phyloP scores from a whole-genome alignment of 2,797 vertebrate genomes.

The Leuciscus waleckii region DNA sequence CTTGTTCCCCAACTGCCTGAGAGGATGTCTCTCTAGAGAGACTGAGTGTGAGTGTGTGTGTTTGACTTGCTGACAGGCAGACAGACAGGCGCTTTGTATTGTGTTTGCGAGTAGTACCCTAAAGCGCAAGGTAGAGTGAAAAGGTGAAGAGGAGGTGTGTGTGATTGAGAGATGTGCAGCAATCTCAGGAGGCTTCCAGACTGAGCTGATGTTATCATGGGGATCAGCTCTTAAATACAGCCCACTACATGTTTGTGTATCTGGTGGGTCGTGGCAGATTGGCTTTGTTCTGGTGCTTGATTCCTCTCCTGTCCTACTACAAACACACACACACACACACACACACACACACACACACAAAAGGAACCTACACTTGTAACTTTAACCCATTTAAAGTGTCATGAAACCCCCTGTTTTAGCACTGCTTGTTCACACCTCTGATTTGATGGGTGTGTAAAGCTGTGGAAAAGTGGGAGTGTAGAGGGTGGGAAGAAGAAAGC shows the following conservation, averaged over 20 bases:
- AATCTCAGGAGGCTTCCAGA: constrained; percentile 51
- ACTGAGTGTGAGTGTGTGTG: constrained; percentile 7
- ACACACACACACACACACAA: not conserved
- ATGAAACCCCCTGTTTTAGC: not conserved
- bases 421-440: not conserved
- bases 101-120: constrained; percentile 14
- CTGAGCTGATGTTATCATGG: constrained; percentile 49
- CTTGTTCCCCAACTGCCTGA: constrained; percentile 41
- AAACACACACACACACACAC: constrained; percentile 28
- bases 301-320: constrained; percentile 12
- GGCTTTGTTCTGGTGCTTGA: constrained; percentile 43
- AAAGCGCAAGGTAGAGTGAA: constrained; percentile 10
- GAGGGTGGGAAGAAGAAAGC: not conserved
- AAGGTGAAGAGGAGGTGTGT: constrained; percentile 41
- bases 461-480: not conserved
- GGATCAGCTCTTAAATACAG: constrained; percentile 55
- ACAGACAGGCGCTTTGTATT: constrained; percentile 43
- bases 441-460: not conserved
- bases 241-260: constrained; percentile 58
- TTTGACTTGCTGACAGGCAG: constrained; percentile 26
- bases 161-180: constrained; percentile 15
- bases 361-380: too few relatives aligned
- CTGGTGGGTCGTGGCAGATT: constrained; percentile 38
- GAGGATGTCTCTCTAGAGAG: constrained; percentile 39
- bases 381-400: too few relatives aligned